Evolutionary conservation across 2,888 invertebrate species (phyloP).

Genomic region (Strigamia maritima): DNA sequence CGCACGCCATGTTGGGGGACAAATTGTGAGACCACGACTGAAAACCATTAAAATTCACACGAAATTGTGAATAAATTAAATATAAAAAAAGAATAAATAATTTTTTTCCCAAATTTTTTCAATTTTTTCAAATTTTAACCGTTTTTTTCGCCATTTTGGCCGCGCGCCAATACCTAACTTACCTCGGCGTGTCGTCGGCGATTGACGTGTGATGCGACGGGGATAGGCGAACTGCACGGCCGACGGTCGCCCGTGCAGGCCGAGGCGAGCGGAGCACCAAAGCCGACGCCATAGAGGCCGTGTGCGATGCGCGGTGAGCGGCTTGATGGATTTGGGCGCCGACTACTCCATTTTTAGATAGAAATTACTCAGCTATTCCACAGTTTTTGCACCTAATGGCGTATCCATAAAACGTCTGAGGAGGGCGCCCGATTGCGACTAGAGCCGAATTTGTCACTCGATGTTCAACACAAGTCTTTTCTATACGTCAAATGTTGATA

Average conservation of each 20-base stretch:
- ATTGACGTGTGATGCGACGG: not conserved
- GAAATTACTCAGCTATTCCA: not conserved
- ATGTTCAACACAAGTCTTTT: not conserved
- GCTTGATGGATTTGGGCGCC: not conserved
- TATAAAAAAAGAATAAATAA: not conserved
- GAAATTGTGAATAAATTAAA: not conserved
- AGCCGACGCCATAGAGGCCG: not conserved
- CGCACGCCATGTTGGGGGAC: constrained; percentile 7
- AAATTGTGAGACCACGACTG: not conserved
- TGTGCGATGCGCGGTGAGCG: not conserved
- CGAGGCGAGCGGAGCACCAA: not conserved
- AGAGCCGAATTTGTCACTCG: not conserved
- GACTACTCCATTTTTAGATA: not conserved
- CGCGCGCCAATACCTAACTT: not conserved
- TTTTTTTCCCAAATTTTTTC: not conserved
- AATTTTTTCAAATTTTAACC: not conserved
- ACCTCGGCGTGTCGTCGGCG: constrained; percentile 1
- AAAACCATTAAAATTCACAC: not conserved
- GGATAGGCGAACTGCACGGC: not conserved
- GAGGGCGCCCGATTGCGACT: not conserved
- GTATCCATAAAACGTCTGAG: not conserved
- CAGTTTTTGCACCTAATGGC: not conserved
- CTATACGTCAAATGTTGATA: not conserved
- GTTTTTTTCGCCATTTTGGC: not conserved
- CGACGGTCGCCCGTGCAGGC: not conserved